phyloP scores from a whole-genome alignment of 2,888 invertebrate genomes.

The Caenorhabditis angaria region DNA sequence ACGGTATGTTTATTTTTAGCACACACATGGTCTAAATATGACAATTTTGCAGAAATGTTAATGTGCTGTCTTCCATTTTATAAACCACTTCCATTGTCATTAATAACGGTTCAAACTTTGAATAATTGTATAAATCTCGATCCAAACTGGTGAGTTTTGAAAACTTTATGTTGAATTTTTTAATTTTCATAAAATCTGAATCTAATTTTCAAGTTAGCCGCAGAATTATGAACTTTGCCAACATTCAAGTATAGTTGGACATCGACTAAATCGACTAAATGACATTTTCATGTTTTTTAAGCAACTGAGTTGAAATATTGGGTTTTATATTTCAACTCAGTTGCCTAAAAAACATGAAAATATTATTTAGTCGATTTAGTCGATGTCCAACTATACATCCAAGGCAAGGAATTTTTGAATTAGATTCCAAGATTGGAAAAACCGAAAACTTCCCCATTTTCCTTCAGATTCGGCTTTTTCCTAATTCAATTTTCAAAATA shows the following conservation, averaged over 20 bases:
- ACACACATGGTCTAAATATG: not conserved
- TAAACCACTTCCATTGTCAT: conserved; percentile 18
- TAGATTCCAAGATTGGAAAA: too few species aligned
- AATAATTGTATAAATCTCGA: conserved; percentile 17
- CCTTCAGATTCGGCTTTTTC: too few species aligned
- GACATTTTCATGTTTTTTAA: not conserved
- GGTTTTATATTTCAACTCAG: not conserved
- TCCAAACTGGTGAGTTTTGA: not conserved
- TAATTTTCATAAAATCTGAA: too few species aligned
- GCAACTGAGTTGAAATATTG: not conserved
- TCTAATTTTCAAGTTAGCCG: too few species aligned
- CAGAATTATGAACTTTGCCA: not conserved
- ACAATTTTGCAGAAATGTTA: conserved; percentile 20
- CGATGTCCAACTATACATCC: not conserved
- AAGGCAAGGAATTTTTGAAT: too few species aligned
- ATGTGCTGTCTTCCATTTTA: conserved; percentile 26
- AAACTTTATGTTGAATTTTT: not conserved
- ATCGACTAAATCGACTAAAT: not conserved
- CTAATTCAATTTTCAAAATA: too few species aligned
- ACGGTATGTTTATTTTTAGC: conserved; percentile 9
- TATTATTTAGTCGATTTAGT: not conserved
- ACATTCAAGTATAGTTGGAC: not conserved
- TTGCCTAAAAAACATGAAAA: not conserved
- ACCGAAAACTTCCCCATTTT: too few species aligned
- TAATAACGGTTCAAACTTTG: conserved; percentile 7